Percentiles rank a stretch among this genome's conserved stretches.
phyloP scores from a whole-genome alignment of 2,888 invertebrate genomes.

The Thereva nobilitata region DNA sequence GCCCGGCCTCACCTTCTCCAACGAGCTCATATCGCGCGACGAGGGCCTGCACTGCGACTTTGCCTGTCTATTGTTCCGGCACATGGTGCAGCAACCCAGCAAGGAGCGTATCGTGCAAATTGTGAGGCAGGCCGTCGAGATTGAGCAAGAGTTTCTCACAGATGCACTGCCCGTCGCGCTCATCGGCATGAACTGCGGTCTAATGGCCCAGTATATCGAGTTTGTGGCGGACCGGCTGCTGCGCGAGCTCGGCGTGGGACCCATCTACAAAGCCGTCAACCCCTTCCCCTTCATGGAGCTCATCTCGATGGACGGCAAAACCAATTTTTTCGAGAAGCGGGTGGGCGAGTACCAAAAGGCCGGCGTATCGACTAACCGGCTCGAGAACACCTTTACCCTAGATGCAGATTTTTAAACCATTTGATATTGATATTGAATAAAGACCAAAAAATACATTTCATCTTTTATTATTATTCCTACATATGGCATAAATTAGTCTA shows the following conservation, averaged over 20 bases:
- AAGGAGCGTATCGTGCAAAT: slow-evolving; percentile 79
- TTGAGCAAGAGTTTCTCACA: slow-evolving; percentile 97
- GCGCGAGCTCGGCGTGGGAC: slow-evolving; percentile 79
- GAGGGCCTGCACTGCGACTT: slow-evolving; percentile 99
- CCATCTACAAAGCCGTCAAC: slow-evolving; percentile 88
- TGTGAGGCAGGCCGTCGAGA: slow-evolving; percentile 88
- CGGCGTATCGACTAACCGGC: slow-evolving; percentile 80
- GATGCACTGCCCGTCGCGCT: slow-evolving; percentile 92
- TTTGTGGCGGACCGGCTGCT: slow-evolving; percentile 97
- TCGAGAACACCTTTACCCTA: slow-evolving; percentile 75
- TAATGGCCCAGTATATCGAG: slow-evolving; percentile 97
- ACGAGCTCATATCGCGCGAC: slow-evolving; percentile 96
- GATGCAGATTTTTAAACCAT: slow-evolving; percentile 80
- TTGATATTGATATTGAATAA: no score
- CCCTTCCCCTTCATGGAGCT: slow-evolving; percentile 99
- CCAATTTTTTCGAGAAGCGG: slow-evolving; percentile 99
- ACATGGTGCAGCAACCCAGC: slow-evolving; percentile 86
- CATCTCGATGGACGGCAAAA: slow-evolving; percentile 98
- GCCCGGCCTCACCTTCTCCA: slow-evolving; percentile 99
- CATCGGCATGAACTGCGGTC: slow-evolving; percentile 96
- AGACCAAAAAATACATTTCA: no score
- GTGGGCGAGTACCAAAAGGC: slow-evolving; percentile 98
- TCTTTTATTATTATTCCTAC: no score
- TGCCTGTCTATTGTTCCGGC: slow-evolving; percentile 96
- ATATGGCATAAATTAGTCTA: no score